A percentile compares a stretch with the other conserved stretches of the same genome.
Evolutionary conservation across 2,113 vertebrate species (phyloP).

Genomic region (Saguinus imperator): DNA sequence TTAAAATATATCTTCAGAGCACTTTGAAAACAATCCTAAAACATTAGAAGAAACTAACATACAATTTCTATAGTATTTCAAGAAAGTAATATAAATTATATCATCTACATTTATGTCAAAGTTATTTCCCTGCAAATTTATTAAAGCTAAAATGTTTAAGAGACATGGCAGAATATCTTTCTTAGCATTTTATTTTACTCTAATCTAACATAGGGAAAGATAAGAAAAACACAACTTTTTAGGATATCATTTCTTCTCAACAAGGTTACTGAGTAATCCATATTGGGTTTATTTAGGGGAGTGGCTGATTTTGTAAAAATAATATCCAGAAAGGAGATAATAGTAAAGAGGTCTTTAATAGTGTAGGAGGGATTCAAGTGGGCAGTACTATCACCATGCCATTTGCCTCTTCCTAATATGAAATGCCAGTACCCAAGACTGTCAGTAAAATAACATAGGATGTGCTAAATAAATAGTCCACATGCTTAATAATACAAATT

Average conservation of each 20-base stretch:
- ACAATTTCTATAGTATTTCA: not conserved
- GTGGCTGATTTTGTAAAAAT: not conserved
- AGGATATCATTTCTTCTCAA: not conserved
- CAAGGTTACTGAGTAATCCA: not conserved
- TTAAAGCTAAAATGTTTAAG: conserved; percentile 8
- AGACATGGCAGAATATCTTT: not conserved
- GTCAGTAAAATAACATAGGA: not conserved
- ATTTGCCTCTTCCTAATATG: not conserved
- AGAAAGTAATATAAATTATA: not conserved
- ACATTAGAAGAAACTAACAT: not conserved
- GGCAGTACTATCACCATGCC: fast-evolving
- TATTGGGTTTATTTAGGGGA: not conserved
- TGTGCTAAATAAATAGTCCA: not conserved
- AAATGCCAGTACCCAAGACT: not conserved
- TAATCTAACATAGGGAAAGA: not conserved
- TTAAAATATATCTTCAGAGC: not conserved
- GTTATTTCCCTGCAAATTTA: not conserved
- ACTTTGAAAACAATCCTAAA: not conserved
- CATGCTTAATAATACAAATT: not conserved
- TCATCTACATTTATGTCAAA: conserved; percentile 16
- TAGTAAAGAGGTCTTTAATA: not conserved
- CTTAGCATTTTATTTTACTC: not conserved
- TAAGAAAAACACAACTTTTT: conserved; percentile 2
- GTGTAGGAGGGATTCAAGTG: not conserved
- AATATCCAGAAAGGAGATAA: not conserved